phyloP scores from a whole-genome alignment of 2,113 vertebrate species.

The Ia io region DNA sequence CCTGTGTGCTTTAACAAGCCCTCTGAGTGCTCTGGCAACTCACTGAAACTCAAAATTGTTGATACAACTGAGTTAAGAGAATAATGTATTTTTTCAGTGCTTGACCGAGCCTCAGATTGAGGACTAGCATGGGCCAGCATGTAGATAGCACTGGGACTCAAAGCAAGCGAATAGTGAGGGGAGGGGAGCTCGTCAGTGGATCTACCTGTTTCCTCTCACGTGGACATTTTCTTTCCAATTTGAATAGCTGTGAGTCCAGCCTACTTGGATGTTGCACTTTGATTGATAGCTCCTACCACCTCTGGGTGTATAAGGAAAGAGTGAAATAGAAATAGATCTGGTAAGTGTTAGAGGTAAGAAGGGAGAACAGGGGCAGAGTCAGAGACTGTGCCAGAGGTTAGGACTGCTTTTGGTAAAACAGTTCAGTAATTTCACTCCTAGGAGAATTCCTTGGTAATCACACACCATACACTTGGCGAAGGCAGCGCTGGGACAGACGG shows the following conservation, averaged over 20 bases:
- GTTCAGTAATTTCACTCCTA: neutral
- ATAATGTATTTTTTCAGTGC: neutral
- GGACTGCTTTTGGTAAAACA: neutral
- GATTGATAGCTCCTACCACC: neutral
- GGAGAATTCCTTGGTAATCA: neutral
- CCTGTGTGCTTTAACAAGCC: neutral
- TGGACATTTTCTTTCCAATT: neutral
- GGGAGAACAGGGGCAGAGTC: accelerated
- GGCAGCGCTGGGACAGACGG: neutral
- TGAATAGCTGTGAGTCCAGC: neutral
- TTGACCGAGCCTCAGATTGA: neutral
- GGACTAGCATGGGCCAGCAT: too few relatives aligned
- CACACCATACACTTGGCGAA: too few relatives aligned
- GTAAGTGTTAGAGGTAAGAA: neutral
- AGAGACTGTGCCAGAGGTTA: neutral
- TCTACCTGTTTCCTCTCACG: accelerated
- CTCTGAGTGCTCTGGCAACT: neutral
- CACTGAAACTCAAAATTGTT: neutral
- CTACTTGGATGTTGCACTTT: neutral
- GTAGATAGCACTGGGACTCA: neutral
- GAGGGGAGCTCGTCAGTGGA: accelerated
- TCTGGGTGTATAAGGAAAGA: neutral
- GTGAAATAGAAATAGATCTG: neutral
- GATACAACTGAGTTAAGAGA: neutral
- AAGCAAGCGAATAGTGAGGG: accelerated